These are phyloP conservation scores for Yponomeuta sedellus DNA, from an alignment of 2,888 invertebrate species.

Conservation along the genomic window DNA sequence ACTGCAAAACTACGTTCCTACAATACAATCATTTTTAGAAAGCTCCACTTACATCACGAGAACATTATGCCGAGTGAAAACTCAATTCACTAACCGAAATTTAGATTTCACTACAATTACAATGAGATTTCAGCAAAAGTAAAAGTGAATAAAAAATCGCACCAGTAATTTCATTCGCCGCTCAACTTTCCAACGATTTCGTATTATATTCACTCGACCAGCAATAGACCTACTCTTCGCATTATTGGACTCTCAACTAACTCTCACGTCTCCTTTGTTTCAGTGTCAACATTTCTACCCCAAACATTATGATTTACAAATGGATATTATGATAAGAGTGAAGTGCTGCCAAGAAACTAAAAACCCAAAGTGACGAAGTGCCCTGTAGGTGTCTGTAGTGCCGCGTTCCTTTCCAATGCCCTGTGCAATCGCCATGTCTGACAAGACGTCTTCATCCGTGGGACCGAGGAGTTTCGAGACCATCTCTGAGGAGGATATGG, in stretches of 20 bases:
- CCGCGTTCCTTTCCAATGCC: constrained; percentile 57
- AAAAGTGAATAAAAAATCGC: constrained; percentile 28
- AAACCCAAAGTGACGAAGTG: constrained; percentile 76
- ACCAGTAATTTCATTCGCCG: constrained; percentile 5
- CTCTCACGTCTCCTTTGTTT: constrained; percentile 47
- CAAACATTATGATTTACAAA: constrained; percentile 77
- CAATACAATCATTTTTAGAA: neutral
- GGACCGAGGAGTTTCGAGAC: constrained; percentile 72
- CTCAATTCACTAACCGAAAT: constrained; percentile 7
- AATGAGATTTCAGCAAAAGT: constrained; percentile 30
- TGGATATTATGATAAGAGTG: constrained; percentile 77
- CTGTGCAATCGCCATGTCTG: constrained; percentile 54
- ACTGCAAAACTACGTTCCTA: no score
- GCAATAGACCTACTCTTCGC: neutral
- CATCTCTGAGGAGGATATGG: constrained; percentile 64
- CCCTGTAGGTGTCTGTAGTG: constrained; percentile 68
- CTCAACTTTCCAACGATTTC: constrained; percentile 12
- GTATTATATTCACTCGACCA: constrained; percentile 5
- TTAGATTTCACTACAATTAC: constrained; percentile 4
- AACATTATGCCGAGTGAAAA: constrained; percentile 2
- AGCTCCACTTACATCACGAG: neutral
- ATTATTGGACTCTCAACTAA: constrained; percentile 1
- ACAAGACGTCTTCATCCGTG: constrained; percentile 68
- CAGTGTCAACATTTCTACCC: constrained; percentile 76
- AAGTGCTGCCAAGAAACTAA: constrained; percentile 77